Evolutionary conservation across 2,797 vertebrate species (phyloP).

Genomic region (Myiothlypis coronata): DNA sequence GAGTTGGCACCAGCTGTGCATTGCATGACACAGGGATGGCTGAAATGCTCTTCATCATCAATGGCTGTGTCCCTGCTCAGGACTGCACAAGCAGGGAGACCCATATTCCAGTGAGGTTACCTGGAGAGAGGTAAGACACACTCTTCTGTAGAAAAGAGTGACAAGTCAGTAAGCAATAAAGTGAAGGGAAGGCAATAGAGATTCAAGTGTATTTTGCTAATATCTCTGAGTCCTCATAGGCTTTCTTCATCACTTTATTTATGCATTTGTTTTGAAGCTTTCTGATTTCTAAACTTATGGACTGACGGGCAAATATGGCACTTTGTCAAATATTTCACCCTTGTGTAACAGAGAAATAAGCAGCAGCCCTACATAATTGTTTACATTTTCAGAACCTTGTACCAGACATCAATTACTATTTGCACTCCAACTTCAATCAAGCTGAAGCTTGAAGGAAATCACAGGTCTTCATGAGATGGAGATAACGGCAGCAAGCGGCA

Average conservation of each 20-base stretch:
- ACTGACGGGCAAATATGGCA: background rate
- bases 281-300: background rate
- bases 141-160: background rate
- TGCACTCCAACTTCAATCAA: background rate
- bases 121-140: background rate
- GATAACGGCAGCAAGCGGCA: background rate
- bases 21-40: background rate
- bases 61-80: background rate
- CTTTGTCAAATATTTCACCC: background rate
- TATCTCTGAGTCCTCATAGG: background rate
- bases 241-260: background rate
- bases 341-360: background rate
- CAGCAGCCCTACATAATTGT: background rate
- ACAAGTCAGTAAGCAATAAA: background rate
- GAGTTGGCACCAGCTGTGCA: background rate
- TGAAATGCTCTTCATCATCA: background rate
- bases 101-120: fast-evolving
- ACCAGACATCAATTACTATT: background rate
- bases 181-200: background rate
- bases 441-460: background rate
- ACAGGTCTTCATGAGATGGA: background rate
- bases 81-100: background rate
- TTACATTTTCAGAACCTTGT: background rate
- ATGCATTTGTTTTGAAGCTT: background rate
- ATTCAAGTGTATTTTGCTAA: background rate